Base-by-base conservation (phyloP, 2,888 invertebrate species). In the Dryomyza anilis region DNA sequence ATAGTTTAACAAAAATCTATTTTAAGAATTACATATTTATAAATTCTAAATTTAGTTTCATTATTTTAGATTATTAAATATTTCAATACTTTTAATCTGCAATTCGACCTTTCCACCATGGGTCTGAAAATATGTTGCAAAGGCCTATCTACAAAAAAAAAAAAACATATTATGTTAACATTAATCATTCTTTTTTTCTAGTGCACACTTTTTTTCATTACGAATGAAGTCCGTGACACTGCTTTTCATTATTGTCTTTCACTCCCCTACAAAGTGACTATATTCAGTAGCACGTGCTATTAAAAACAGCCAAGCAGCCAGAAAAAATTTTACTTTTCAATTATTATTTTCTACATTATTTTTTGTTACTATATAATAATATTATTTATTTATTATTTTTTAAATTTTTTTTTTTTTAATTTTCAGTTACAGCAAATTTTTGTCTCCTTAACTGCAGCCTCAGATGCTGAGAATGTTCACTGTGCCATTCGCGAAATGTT, bases 311-410 rank as follows among this genome's bases (percentile, higher is more conserved):
- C 53, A 53, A 19, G 33, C 30, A 29, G 53, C 33, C 10, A 53
- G 14, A 36, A 5, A 36, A 55, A 36, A 21, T 55, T 55, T 55
- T 36, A 55, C 36, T 36, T 55, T 55, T 55, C 55, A 55, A 55
- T 55, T 55, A 55, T 55, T 33, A 55, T 55, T 55, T 55, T 53
- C 30, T 53, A 55, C 23, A 12, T 16, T 21, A 55, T 36, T 36
- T 55, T 8, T 23, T 50, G 19, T 6, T 23, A 23, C 12, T 10
- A 10, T 55, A 10, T 30, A 4, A 33, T 23, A 27, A 6, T 52
- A n/a, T 46, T 16, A 3, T 16, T 45, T 45, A 8, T 45, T 3
- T 7, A 2, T 39, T 3, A 39, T 39, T 39, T 39, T 39, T n/a
- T 39, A 12, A 33, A 12, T 33, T n/a, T 39, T 6, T n/a, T 39